Base-by-base conservation (phyloP, 2,888 invertebrate species). In the Entomobrya proxima region DNA sequence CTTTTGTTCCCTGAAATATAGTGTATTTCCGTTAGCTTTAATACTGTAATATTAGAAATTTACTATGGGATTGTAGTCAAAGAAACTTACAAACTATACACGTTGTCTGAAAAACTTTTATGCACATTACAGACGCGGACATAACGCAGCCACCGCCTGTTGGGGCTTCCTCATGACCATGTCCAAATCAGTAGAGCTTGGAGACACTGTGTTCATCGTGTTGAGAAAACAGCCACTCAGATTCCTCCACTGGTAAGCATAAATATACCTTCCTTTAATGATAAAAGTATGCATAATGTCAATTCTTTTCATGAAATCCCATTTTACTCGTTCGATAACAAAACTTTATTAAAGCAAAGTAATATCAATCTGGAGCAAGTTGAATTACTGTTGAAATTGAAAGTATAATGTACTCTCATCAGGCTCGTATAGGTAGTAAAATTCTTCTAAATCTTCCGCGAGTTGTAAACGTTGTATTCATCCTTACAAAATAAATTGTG, bases 111-210 rank as follows among this genome's bases (percentile, higher is more conserved):
- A 27, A 32, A 3, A 15, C n/a, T 78, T 4, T 76, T 35, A 74
- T 67, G 24, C 18, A 21, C 69, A 58, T 84, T 78, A 21, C 75
- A 88, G 88, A 76, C 80, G 85, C 61, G 91, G 91, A 75, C 90
- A 90, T 86, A 91, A 92, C 86, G 92, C 92, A 30, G 93, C 93
- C 4, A 92, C 93, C 7, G 93, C 93, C 35, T 93, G 93, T 90
- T 94, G 94, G 94, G 92, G 93, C 27, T 93, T 92, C 90, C 91
- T 93, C 91, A 94, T 94, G 91, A 92, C 93, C 6, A 91, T 93
- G 90, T 93, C 93, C 72, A 94, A 94, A 80, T 86, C 93, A 7
- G 92, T 93, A 24, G 94, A 94, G 91, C 91, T 94, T 37, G 93
- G 92, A n/a, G 93, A 93, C 91, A 93, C 93, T 2, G 91, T 92